Conservation (phyloP, 2,797 vertebrate species). For the Bradypodion ventrale region DNA sequence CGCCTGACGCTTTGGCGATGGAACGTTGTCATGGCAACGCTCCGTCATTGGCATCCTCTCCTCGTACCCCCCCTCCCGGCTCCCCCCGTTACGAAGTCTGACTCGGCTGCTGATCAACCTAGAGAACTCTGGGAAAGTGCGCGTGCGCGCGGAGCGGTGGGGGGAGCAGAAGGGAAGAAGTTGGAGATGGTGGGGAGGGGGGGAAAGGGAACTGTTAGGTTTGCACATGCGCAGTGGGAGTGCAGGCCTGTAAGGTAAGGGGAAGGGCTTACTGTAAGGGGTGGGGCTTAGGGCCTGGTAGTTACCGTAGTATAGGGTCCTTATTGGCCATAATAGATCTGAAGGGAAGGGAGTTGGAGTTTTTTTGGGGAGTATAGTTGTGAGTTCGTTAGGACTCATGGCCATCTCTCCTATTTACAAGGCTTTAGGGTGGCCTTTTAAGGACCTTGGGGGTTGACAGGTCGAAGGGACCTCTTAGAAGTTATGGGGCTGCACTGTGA, state of each 20-base stretch:
- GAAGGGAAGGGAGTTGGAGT: not conserved
- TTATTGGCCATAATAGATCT: not conserved
- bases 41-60: not conserved
- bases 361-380: not conserved
- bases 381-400: not conserved
- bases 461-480: not conserved
- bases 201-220: slow-evolving; percentile 20
- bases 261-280: slow-evolving; percentile 8
- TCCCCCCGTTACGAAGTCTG: not conserved
- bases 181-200: too few species aligned
- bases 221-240: slow-evolving; percentile 21
- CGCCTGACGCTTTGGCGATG: not conserved
- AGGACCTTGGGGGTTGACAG: not conserved
- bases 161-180: not conserved
- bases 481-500: not conserved
- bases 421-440: not conserved
- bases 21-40: slow-evolving; percentile 26
- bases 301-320: too few species aligned
- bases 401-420: not conserved
- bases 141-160: not conserved
- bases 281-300: slow-evolving; percentile 8
- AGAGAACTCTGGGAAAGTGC: too few species aligned
- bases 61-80: too few species aligned
- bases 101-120: not conserved
- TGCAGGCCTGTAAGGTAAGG: slow-evolving; percentile 11